phyloP scores from a whole-genome alignment of 2,797 vertebrate genomes.

The Acanthiza pusilla region DNA sequence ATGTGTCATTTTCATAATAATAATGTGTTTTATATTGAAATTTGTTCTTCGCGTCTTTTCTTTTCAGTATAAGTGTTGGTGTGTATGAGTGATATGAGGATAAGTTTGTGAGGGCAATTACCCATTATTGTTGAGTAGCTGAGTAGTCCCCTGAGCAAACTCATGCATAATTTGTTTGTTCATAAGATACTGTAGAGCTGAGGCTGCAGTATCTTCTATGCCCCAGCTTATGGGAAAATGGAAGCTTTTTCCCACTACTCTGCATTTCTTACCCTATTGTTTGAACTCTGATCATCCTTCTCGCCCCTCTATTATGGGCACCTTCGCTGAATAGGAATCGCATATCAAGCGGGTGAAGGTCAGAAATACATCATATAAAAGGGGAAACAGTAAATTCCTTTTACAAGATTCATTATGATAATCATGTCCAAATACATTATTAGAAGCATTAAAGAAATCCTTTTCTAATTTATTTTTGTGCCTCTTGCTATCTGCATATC shows the following conservation, averaged over 20 bases:
- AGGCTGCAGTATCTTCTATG: conserved; percentile 64
- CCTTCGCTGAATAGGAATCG: conserved; percentile 15
- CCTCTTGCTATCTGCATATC: conserved; percentile 34
- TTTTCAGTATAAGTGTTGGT: conserved; percentile 66
- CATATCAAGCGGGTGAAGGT: conserved; percentile 42
- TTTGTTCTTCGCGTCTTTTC: conserved; percentile 65
- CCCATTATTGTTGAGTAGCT: conserved; percentile 74
- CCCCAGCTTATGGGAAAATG: conserved; percentile 64
- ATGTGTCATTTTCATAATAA: conserved; percentile 66
- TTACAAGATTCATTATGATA: conserved; percentile 66
- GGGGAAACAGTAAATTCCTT: conserved; percentile 48
- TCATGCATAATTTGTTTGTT: conserved; percentile 77
- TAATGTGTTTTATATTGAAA: conserved; percentile 64
- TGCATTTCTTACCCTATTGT: conserved; percentile 62
- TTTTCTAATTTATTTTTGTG: conserved; percentile 68
- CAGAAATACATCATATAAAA: conserved; percentile 36
- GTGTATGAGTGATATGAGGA: conserved; percentile 70
- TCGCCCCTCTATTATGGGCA: conserved; percentile 50
- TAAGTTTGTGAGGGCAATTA: conserved; percentile 74
- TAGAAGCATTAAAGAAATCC: conserved; percentile 55
- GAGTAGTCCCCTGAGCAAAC: conserved; percentile 74
- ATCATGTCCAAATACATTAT: conserved; percentile 60
- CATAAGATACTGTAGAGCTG: conserved; percentile 68
- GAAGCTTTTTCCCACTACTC: conserved; percentile 51
- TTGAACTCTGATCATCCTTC: conserved; percentile 61